These are phyloP conservation scores for Tetramorium bicarinatum DNA, from an alignment of 2,888 invertebrate genomes.

Conservation along the genomic window DNA sequence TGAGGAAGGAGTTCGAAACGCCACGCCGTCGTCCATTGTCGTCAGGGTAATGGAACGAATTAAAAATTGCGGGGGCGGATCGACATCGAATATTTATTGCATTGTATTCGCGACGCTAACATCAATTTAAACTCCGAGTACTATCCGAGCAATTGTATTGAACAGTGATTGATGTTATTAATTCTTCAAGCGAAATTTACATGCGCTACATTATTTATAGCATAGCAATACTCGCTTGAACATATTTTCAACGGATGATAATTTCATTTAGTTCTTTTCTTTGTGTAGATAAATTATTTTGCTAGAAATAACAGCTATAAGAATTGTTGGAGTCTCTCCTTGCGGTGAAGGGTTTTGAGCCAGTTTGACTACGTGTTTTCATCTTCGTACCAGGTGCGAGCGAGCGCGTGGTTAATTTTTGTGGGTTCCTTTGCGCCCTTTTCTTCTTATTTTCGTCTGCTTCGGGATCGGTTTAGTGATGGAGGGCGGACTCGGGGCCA, in stretches of 20 bases:
- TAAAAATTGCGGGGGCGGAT: conserved; percentile 40
- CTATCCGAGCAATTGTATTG: neutral
- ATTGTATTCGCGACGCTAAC: neutral
- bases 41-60: conserved; percentile 46
- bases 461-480: conserved; percentile 68
- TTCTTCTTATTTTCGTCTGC: conserved; percentile 58
- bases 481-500: conserved; percentile 66
- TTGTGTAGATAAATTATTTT: neutral
- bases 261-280: neutral
- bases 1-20: conserved; percentile 30
- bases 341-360: conserved; percentile 17
- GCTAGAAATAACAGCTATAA: neutral
- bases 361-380: conserved; percentile 61
- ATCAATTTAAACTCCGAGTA: neutral
- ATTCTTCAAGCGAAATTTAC: conserved; percentile 3
- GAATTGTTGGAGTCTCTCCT: neutral
- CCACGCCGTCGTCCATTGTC: conserved; percentile 7
- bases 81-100: conserved; percentile 33
- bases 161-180: neutral
- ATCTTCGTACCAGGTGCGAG: conserved; percentile 71
- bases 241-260: neutral
- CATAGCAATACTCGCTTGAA: neutral
- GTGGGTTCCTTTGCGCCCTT: conserved; percentile 63
- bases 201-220: conserved; percentile 1
- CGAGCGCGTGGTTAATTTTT: conserved; percentile 70